Conservation (phyloP, 2,797 vertebrate species). For the Crax fasciolata region DNA sequence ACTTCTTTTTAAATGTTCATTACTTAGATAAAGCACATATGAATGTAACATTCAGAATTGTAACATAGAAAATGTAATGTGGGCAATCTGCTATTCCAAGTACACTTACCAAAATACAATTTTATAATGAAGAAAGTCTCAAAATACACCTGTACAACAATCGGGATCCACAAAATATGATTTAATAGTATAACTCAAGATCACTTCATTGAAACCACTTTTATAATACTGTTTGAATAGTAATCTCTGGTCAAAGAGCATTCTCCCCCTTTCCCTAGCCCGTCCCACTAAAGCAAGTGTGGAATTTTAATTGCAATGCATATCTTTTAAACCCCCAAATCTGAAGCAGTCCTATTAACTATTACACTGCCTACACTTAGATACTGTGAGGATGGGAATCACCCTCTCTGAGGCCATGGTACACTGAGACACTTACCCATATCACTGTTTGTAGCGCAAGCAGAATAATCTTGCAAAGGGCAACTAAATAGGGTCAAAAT, state of each 20-base stretch:
- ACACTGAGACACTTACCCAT: slow-evolving; percentile 66
- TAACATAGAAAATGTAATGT: slow-evolving; percentile 79
- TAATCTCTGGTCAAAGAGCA: slow-evolving; percentile 62
- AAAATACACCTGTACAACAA: slow-evolving; percentile 81
- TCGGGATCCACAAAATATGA: slow-evolving; percentile 78
- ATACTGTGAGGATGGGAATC: slow-evolving; percentile 42
- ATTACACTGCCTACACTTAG: slow-evolving; percentile 63
- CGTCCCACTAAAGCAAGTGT: slow-evolving; percentile 52
- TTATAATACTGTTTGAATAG: slow-evolving; percentile 75
- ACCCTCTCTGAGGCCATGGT: slow-evolving; percentile 62
- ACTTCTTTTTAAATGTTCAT: slow-evolving; percentile 78
- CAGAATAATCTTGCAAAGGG: slow-evolving; percentile 69
- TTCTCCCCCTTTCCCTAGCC: slow-evolving; percentile 29
- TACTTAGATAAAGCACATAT: slow-evolving; percentile 79
- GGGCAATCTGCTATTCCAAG: slow-evolving; percentile 79
- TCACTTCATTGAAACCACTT: slow-evolving; percentile 73
- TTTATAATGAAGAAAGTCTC: slow-evolving; percentile 82
- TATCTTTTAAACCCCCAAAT: slow-evolving; percentile 42
- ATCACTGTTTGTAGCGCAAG: slow-evolving; percentile 68
- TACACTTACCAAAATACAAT: slow-evolving; percentile 82
- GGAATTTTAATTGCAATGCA: slow-evolving; percentile 23
- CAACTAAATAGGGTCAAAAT: slow-evolving; percentile 77
- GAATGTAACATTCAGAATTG: slow-evolving; percentile 78
- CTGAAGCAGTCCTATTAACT: slow-evolving; percentile 58
- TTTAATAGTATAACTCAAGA: slow-evolving; percentile 77